phyloP scores from a whole-genome alignment of 2,113 vertebrate species.

The Myotis lucifugus region DNA sequence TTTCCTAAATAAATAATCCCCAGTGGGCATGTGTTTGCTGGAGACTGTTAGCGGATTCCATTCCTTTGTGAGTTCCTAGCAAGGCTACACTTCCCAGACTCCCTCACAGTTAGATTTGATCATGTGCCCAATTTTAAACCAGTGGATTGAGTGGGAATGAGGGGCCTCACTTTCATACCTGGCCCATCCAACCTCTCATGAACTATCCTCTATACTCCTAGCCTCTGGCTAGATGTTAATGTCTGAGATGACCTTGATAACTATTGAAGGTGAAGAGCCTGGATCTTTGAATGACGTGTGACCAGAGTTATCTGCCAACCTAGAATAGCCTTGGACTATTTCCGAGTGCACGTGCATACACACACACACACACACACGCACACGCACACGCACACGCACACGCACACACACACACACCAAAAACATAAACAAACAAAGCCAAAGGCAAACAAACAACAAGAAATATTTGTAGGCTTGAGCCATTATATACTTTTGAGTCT shows the following conservation, averaged over 20 bases:
- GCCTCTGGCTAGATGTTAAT: background rate
- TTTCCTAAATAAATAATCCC: conserved; percentile 18
- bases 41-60: background rate
- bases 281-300: background rate
- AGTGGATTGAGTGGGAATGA: background rate
- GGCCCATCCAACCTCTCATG: background rate
- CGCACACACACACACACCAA: background rate
- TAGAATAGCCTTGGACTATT: background rate
- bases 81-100: background rate
- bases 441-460: background rate
- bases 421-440: background rate
- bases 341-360: background rate
- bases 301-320: background rate
- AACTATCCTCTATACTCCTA: background rate
- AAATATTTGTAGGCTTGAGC: background rate
- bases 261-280: background rate
- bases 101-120: background rate
- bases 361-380: no score
- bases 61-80: background rate
- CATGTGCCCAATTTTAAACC: background rate
- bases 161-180: background rate
- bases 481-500: background rate
- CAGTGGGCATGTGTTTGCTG: background rate
- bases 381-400: no score
- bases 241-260: background rate